Base-by-base conservation (phyloP, 2,797 vertebrate genomes). In the Gambelia wislizenii region DNA sequence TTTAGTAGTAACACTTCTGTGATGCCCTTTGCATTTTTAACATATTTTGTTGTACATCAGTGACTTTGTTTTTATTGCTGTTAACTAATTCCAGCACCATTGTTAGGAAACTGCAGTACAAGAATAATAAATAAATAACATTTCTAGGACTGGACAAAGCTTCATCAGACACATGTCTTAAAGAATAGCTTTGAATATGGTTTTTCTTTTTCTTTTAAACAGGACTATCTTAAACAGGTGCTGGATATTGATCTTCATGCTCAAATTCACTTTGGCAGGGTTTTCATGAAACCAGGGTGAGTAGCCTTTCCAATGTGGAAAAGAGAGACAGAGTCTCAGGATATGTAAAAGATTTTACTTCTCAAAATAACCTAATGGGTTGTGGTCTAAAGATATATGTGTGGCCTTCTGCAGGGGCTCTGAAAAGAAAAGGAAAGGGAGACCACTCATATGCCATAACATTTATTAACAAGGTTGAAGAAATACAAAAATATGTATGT, bases 161-260 rank as follows among this genome's bases (percentile, higher is more conserved):
- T 91, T 92, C 39, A 87, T 93, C 84, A 54, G 93, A 92, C 52
- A n/a, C 6, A 91, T 93, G 61, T 33, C 90, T 77, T 92, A 93
- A 92, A 91, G 84, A 91, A 91, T 86, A 88, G 39, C 75, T 90
- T 87, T 90, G 88, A 94, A 92, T 89, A 75, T 67, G 30, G 7
- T 84, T 91, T 91, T 0, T 75, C n/a, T 94, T 90, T 92, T 95
- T 93, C 77, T 61, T 95, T 93, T 93, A 87, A 96, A 93, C 96
- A 99, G 99, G 99, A 99, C 96, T 99, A 99, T 97, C 98, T 99
- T 96, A 99, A 99, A 96, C 99, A 99, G 97, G 99, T 99, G 96
- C 98, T 99, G 97, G 99, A 99, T 96, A 99, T 99, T 90, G 99
- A 99, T 95, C 99, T 99, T 94, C 99, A 99, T 20, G 99, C 99